Base-by-base conservation (phyloP, 2,888 invertebrate species). In the Drosophila pseudotakahashii region DNA sequence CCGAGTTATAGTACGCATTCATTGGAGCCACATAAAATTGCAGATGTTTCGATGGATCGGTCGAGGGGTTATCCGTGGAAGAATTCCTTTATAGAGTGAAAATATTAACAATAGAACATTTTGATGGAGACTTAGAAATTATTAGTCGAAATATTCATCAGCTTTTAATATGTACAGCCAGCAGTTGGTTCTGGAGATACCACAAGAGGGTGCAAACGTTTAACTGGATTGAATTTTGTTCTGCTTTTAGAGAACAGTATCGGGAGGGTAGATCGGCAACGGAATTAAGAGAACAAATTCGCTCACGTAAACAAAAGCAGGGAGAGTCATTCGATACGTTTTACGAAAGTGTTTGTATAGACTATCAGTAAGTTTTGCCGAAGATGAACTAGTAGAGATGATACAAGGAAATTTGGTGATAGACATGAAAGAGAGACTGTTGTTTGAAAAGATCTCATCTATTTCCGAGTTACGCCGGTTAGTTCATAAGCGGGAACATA, bases 281-380 rank as follows among this genome's bases (percentile, higher is more conserved):
- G 3, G 14, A 39, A 3, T 39, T 39, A 14, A n/a, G 39, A 9
- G 14, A 39, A 39, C 14, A 39, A 14, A 39, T 39, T 39, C 14
- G 39, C 14, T 39, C 16, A 4, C 16, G 16, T 2, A 16, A 16
- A 16, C 41, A 16, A 41, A 41, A 41, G n/a, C n/a, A n/a, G n/a
- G n/a, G 16, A 41, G 41, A 11, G 11, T 41, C 41, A 16, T 16
- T 41, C 41, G 41, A 41, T 41, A 41, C 16, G 16, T 41, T 41
- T 41, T 16, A 41, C 10, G 16, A 16, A 16, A 41, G 41, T 41
- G 41, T 10, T 41, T 41, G 41, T 16, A 41, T 41, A 39, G n/a
- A 39, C 39, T 37, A 51, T 51, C 52, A 52, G 37, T 26, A n/a
- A 39, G 52, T 52, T 52, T 52, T 34, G 52, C 39, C 1, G 39